Conservation (phyloP, 23 tunicate species). For the Ascidia mentula region DNA sequence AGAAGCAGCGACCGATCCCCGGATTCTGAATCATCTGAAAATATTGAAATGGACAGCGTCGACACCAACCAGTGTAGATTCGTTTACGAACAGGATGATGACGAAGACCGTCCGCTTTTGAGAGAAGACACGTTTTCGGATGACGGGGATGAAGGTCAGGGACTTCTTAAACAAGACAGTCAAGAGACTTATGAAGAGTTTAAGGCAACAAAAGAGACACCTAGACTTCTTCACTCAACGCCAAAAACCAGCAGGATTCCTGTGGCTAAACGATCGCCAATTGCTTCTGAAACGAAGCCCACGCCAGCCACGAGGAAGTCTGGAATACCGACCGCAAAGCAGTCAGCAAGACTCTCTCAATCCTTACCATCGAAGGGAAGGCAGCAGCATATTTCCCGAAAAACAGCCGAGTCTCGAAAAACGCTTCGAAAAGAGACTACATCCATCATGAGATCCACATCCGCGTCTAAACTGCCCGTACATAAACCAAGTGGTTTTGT, state of each 20-base stretch:
- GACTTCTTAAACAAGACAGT: not conserved
- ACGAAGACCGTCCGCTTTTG: not conserved
- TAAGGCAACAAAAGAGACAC: not conserved
- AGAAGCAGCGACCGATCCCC: not conserved
- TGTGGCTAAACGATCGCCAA: not conserved
- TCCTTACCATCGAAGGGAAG: not conserved
- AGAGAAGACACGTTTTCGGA: not conserved
- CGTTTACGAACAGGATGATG: not conserved
- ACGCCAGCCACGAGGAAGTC: not conserved
- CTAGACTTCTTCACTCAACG: not conserved
- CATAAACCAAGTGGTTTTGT: not conserved
- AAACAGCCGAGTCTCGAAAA: not conserved
- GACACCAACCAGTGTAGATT: not conserved
- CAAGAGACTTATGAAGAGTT: not conserved
- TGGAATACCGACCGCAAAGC: not conserved
- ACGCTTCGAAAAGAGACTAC: not conserved
- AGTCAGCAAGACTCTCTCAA: not conserved
- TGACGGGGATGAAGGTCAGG: not conserved
- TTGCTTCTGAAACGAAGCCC: not conserved
- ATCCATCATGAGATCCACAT: conserved; percentile 4
- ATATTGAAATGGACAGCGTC: conserved; percentile 26
- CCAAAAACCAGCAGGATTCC: conserved; percentile 24
- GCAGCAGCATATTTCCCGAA: not conserved
- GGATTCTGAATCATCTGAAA: not conserved
- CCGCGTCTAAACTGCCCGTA: conserved; percentile 55